Conservation (phyloP, 53 echinoderm and acorn worm species). For the Antedon mediterranea region DNA sequence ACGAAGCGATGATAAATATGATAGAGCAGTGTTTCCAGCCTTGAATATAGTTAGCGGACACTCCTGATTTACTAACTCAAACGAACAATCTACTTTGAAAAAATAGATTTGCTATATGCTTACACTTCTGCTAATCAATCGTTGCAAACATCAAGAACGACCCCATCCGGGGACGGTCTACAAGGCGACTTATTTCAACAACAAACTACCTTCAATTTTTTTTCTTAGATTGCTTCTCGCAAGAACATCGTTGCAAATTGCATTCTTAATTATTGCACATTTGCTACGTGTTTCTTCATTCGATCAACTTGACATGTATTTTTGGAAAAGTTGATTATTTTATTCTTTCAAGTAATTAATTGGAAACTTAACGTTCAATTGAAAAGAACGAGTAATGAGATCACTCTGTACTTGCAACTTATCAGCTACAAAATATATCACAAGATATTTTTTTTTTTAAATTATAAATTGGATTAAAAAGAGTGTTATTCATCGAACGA, state of each 20-base stretch:
- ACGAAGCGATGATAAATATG: not conserved
- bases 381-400: too few species aligned
- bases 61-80: not conserved
- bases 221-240: not conserved
- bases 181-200: not conserved
- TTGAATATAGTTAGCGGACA: not conserved
- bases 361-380: too few species aligned
- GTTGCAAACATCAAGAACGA: not conserved
- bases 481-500: too few species aligned
- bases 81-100: not conserved
- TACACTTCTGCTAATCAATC: not conserved
- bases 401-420: too few species aligned
- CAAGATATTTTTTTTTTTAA: too few species aligned
- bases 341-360: not conserved
- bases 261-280: not conserved
- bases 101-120: not conserved
- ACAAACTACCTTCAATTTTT: not conserved
- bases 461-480: too few species aligned
- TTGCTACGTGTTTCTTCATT: not conserved
- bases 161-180: not conserved
- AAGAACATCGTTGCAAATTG: not conserved
- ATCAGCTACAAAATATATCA: too few species aligned
- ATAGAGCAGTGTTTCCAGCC: not conserved
- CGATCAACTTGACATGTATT: not conserved
- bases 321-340: not conserved